Conservation (phyloP, 2,797 vertebrate species). For the Gymnopithys bicolor region DNA sequence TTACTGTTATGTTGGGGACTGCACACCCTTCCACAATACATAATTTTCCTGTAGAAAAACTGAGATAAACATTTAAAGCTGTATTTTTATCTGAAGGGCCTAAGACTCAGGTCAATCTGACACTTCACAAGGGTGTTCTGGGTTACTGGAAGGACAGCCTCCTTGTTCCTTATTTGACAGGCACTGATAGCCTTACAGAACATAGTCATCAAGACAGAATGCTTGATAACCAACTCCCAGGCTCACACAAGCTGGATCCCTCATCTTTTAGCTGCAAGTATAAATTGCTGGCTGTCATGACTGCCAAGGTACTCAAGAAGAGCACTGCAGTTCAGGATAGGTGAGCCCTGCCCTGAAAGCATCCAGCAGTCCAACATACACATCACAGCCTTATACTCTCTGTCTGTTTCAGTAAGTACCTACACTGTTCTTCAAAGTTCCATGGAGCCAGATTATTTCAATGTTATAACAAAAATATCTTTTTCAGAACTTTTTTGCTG, state of each 20-base stretch:
- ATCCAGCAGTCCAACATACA: background rate
- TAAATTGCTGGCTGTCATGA: background rate
- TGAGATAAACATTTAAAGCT: background rate
- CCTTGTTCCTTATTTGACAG: background rate
- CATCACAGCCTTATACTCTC: background rate
- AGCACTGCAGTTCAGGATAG: background rate
- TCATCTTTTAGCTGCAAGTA: background rate
- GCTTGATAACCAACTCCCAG: background rate
- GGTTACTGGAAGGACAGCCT: background rate
- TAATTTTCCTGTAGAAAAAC: background rate
- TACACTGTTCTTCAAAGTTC: background rate
- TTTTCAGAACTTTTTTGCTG: background rate
- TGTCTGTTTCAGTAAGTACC: background rate
- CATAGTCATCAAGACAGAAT: background rate
- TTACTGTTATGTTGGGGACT: background rate
- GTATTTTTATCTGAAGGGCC: background rate
- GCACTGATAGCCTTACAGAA: background rate
- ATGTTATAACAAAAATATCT: background rate
- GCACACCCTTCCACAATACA: background rate
- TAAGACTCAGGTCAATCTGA: background rate
- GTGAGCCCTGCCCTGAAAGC: background rate
- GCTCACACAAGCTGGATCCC: background rate
- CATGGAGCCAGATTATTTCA: background rate
- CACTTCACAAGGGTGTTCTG: background rate
- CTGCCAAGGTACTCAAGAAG: background rate